A percentile compares a stretch with the other conserved stretches of the same genome.
These are phyloP conservation scores for Pygmarrhopalites habei DNA, from an alignment of 1,140 invertebrate species.

Conservation along the genomic window DNA sequence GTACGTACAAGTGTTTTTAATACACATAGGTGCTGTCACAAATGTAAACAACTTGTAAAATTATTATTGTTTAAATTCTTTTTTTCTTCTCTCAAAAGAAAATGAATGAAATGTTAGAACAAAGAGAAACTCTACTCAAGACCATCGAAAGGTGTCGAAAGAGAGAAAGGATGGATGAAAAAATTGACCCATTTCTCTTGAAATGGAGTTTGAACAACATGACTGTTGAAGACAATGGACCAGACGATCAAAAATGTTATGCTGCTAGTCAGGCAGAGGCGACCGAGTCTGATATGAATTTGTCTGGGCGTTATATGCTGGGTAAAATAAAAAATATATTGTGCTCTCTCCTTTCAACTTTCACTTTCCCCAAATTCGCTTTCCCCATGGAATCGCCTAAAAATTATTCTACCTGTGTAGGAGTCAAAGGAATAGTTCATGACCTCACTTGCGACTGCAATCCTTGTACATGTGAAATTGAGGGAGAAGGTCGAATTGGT, in stretches of 20 bases:
- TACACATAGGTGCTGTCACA: too few species aligned
- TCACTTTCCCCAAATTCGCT: not conserved
- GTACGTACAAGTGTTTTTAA: too few species aligned
- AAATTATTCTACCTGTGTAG: too few species aligned
- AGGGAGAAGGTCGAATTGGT: not conserved
- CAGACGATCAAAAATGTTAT: not conserved
- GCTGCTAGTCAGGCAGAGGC: not conserved
- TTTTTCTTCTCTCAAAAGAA: conserved; percentile 8
- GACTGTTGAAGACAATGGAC: not conserved
- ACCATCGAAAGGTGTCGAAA: conserved; percentile 25
- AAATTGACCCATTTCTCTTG: conserved; percentile 22
- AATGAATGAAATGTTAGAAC: conserved; percentile 14
- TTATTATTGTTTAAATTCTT: too few species aligned
- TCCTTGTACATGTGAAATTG: conserved; percentile 16
- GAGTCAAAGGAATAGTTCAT: conserved; percentile 11
- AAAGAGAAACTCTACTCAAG: conserved; percentile 8
- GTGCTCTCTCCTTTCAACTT: not conserved
- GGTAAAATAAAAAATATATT: not conserved
- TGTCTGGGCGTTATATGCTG: not conserved
- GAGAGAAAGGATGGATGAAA: conserved; percentile 20
- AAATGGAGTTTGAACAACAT: conserved; percentile 7
- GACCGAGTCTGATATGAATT: not conserved
- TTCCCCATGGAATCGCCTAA: too few species aligned
- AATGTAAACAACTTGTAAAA: too few species aligned
- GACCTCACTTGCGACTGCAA: conserved; percentile 20